A percentile compares a stretch with the other conserved stretches of the same genome.
Conservation (phyloP, 2,113 vertebrate genomes). For the Nyctibius bracteatus region DNA sequence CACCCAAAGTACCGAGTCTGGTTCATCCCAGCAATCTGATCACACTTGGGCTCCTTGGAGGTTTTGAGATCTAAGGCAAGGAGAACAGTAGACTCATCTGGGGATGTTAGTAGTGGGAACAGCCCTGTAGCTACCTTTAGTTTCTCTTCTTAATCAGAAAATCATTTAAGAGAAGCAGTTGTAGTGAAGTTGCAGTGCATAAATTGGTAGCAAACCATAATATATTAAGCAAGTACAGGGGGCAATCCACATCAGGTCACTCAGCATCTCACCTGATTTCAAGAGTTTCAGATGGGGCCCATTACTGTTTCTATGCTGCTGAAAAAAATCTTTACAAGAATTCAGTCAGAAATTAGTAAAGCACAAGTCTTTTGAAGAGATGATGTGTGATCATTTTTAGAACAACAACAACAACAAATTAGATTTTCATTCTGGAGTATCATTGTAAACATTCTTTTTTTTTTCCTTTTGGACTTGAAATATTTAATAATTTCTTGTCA, state of each 20-base stretch:
- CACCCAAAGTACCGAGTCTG: background rate
- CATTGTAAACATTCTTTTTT: background rate
- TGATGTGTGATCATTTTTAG: background rate
- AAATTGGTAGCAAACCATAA: background rate
- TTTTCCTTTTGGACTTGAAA: background rate
- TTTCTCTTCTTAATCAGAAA: background rate
- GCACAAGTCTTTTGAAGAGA: background rate
- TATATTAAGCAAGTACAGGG: background rate
- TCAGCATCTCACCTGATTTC: background rate
- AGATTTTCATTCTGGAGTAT: background rate
- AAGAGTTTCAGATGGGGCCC: background rate
- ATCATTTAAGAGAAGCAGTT: background rate
- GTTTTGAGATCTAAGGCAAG: background rate
- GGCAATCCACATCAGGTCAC: background rate
- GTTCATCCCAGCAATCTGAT: background rate
- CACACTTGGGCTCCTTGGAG: background rate
- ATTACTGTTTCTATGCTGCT: background rate
- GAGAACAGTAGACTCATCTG: background rate
- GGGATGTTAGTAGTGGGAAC: rapidly evolving
- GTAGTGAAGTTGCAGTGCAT: background rate
- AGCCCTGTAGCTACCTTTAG: background rate
- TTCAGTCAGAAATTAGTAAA: background rate
- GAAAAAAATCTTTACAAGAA: background rate
- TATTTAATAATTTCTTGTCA: background rate
- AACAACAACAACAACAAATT: background rate